These are phyloP conservation scores for Onthophagus sagittarius DNA, from an alignment of 2,888 invertebrate species.

Conservation along the genomic window DNA sequence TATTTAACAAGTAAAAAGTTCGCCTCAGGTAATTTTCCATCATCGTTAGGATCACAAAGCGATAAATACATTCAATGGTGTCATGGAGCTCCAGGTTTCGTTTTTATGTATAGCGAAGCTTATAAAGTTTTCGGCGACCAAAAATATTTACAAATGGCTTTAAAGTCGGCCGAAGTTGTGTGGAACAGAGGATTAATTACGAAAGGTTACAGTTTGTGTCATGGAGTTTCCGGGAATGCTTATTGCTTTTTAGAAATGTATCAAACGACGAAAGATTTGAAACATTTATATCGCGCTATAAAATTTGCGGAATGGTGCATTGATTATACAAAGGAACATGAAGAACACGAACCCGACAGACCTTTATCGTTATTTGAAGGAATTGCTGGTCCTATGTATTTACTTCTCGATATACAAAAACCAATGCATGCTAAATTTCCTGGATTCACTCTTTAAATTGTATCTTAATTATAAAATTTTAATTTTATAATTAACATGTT, in stretches of 20 bases:
- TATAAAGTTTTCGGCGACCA: constrained; percentile 64
- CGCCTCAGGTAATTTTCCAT: constrained; percentile 70
- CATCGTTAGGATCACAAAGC: constrained; percentile 63
- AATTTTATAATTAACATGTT: not conserved
- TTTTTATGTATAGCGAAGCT: constrained; percentile 66
- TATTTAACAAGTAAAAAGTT: constrained; percentile 58
- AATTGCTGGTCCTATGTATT: constrained; percentile 71
- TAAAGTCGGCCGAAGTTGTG: constrained; percentile 69
- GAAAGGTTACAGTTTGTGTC: constrained; percentile 86
- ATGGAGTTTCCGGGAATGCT: constrained; percentile 84
- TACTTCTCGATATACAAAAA: constrained; percentile 65
- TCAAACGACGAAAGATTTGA: constrained; percentile 69
- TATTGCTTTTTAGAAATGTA: constrained; percentile 77
- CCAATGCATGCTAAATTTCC: constrained; percentile 71
- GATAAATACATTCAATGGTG: constrained; percentile 90
- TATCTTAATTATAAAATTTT: not conserved
- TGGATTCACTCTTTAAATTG: constrained; percentile 51
- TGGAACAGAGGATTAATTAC: constrained; percentile 77
- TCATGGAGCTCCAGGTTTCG: constrained; percentile 88
- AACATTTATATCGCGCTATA: constrained; percentile 70
- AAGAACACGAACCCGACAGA: constrained; percentile 68
- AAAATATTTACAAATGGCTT: constrained; percentile 65
- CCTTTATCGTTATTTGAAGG: constrained; percentile 85
- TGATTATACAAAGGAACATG: constrained; percentile 64
- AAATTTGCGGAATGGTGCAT: constrained; percentile 81